Conservation (phyloP, 1,140 invertebrate species). For the Calliphora vicina region DNA sequence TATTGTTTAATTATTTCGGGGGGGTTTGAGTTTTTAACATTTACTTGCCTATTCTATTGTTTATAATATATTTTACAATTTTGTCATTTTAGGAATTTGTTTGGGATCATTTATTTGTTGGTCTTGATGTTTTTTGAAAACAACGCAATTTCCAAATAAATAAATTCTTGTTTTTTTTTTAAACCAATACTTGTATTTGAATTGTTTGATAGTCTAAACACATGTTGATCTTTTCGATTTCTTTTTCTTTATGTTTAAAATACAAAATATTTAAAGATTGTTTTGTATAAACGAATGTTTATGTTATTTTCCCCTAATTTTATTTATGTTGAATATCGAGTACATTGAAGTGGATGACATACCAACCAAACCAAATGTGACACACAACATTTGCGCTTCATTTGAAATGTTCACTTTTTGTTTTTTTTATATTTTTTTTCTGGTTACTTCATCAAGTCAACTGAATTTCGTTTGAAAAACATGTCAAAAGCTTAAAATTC, state of each 20-base stretch:
- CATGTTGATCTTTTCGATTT: background rate
- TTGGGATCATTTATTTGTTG: background rate
- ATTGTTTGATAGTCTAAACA: background rate
- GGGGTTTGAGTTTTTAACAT: background rate
- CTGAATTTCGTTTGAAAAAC: background rate
- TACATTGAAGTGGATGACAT: background rate
- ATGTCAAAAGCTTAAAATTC: background rate
- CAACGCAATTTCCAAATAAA: slow-evolving; percentile 1
- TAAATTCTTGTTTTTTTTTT: background rate
- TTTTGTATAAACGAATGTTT: background rate
- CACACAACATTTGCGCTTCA: slow-evolving; percentile 29
- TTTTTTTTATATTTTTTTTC: too few relatives aligned
- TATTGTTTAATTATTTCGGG: background rate
- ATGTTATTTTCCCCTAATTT: background rate
- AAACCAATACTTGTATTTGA: background rate
- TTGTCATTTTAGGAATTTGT: background rate
- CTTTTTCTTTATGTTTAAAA: background rate
- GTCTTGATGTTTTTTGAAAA: background rate
- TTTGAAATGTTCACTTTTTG: background rate
- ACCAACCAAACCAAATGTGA: slow-evolving; percentile 17
- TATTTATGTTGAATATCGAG: background rate
- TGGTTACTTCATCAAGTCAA: background rate
- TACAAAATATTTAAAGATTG: background rate
- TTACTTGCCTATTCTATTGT: background rate
- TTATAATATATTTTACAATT: background rate